A percentile compares a stretch with the other conserved stretches of the same genome.
Conservation (phyloP, 2,113 vertebrate species). For the Sceloporus tristichus region DNA sequence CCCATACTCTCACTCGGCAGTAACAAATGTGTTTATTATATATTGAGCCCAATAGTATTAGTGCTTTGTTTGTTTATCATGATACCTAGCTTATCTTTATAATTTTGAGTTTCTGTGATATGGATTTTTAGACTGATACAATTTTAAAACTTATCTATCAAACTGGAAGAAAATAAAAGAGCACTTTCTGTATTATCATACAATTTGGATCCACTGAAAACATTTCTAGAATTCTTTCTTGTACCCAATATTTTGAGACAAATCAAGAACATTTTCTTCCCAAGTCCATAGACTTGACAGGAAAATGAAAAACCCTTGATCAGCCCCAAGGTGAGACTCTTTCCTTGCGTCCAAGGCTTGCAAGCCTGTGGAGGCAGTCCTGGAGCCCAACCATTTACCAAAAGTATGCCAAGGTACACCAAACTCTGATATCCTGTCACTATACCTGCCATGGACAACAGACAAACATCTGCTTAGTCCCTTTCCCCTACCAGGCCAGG, state of each 20-base stretch:
- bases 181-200: not conserved
- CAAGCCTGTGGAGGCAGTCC: too few species aligned
- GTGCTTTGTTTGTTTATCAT: conserved; percentile 36
- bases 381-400: too few species aligned
- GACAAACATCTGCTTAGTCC: too few species aligned
- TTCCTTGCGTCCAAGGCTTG: too few species aligned
- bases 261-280: not conserved
- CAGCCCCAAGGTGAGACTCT: too few species aligned
- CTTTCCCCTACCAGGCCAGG: too few species aligned
- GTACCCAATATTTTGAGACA: not conserved
- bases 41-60: conserved; percentile 38
- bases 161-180: not conserved
- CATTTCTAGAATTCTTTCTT: not conserved
- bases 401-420: too few species aligned
- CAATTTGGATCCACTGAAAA: conserved; percentile 1
- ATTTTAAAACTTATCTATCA: not conserved
- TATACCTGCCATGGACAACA: too few species aligned
- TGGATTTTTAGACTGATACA: conserved; percentile 17
- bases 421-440: too few species aligned
- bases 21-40: conserved; percentile 52
- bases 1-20: conserved; percentile 47
- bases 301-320: too few species aligned
- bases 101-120: conserved; percentile 39
- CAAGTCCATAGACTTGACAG: too few species aligned
- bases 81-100: conserved; percentile 41